Evolutionary conservation across 2,888 invertebrate genomes (phyloP).

Genomic region (Epinotia bilunana): DNA sequence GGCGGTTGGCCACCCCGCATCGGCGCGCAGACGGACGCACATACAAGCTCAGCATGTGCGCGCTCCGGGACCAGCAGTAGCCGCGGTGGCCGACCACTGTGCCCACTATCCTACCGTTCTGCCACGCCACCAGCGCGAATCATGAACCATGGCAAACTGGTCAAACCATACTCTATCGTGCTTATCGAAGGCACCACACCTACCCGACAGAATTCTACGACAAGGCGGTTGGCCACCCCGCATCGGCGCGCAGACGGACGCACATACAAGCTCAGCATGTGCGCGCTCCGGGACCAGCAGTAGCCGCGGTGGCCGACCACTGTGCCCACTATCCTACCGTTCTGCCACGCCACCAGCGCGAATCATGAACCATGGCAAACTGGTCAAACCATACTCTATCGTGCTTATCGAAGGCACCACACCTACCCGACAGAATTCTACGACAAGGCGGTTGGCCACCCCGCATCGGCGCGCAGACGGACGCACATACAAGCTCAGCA

Average conservation of each 20-base stretch:
- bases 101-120: neutral
- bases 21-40: neutral
- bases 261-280: slow-evolving; percentile 21
- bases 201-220: slow-evolving; percentile 15
- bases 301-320: neutral
- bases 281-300: neutral
- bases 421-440: slow-evolving; percentile 17
- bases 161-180: neutral
- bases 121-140: slow-evolving; percentile 9
- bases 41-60: slow-evolving; percentile 20
- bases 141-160: slow-evolving; percentile 4
- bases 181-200: neutral
- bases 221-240: slow-evolving; percentile 2
- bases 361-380: slow-evolving; percentile 7
- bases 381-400: neutral
- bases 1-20: slow-evolving; percentile 1
- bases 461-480: neutral
- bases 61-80: neutral
- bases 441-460: slow-evolving; percentile 1
- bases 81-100: neutral
- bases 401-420: neutral
- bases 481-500: slow-evolving; percentile 20
- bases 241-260: neutral
- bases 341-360: slow-evolving; percentile 7
- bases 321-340: neutral